Evolutionary conservation across 2,797 vertebrate species (phyloP).

Genomic region (Epinephelus malabaricus): DNA sequence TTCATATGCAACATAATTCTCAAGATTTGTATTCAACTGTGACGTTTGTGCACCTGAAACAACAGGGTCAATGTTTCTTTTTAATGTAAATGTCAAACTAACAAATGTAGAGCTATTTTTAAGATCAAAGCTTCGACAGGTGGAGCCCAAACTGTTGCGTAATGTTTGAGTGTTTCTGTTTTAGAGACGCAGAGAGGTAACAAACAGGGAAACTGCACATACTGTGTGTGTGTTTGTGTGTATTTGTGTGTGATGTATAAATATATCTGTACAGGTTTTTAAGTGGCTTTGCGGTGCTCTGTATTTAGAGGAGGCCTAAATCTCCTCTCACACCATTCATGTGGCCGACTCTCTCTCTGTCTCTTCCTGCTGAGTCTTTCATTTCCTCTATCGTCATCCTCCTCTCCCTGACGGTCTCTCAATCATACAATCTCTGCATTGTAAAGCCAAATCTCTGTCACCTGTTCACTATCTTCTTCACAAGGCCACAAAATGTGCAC

Average conservation of each 20-base stretch:
- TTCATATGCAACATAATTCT: conserved; percentile 1
- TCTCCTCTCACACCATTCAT: conserved; percentile 78
- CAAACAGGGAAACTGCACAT: conserved; percentile 25
- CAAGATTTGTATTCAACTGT: background rate
- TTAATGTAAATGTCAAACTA: background rate
- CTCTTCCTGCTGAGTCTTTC: conserved; percentile 51
- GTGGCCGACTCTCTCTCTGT: conserved; percentile 66
- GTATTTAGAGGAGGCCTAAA: conserved; percentile 80
- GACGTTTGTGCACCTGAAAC: background rate
- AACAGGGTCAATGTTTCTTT: background rate
- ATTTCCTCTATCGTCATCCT: conserved; percentile 44
- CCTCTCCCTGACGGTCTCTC: background rate
- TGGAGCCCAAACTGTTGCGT: conserved; percentile 29
- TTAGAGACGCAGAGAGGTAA: background rate
- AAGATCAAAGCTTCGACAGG: conserved; percentile 40
- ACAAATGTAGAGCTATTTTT: conserved; percentile 1
- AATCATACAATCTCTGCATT: background rate
- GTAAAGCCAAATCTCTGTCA: conserved; percentile 4
- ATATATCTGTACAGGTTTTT: conserved; percentile 82
- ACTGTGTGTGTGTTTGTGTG: conserved; percentile 51
- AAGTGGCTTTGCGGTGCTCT: conserved; percentile 84
- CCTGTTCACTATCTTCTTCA: background rate
- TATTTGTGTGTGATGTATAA: conserved; percentile 75
- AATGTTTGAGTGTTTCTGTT: conserved; percentile 32
- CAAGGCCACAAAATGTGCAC: background rate